These are phyloP conservation scores for Heliconius hortense DNA, from an alignment of 2,888 invertebrate species.

Conservation along the genomic window DNA sequence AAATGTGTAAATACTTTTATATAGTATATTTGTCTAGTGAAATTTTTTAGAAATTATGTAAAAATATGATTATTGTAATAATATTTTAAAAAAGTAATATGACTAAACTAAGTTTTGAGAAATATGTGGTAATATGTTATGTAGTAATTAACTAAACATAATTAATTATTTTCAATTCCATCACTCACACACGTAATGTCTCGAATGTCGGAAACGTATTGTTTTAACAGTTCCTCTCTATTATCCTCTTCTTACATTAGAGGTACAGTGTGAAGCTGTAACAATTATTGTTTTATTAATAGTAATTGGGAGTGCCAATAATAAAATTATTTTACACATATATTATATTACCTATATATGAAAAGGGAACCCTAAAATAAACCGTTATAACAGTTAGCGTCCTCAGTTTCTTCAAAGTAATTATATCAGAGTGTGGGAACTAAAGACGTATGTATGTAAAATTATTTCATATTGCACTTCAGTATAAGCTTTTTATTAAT, in stretches of 20 bases:
- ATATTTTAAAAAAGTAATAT: background rate
- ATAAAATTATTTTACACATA: background rate
- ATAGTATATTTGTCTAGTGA: too few species aligned
- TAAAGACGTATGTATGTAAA: constrained; percentile 23
- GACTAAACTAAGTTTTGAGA: background rate
- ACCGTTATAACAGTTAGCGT: constrained; percentile 47
- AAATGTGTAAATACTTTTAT: too few species aligned
- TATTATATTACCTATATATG: background rate
- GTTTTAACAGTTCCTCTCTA: too few species aligned
- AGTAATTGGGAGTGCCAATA: background rate
- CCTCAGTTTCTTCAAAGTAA: constrained; percentile 38
- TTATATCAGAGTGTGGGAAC: constrained; percentile 44
- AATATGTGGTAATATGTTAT: background rate
- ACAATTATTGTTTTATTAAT: too few species aligned
- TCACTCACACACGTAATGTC: too few species aligned
- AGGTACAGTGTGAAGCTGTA: too few species aligned
- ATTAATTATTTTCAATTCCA: too few species aligned
- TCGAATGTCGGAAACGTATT: too few species aligned
- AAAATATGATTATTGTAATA: background rate
- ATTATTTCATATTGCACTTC: constrained; percentile 33
- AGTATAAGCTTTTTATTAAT: constrained; percentile 5
- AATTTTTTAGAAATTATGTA: too few species aligned
- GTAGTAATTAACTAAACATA: too few species aligned
- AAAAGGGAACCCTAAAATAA: constrained; percentile 31
- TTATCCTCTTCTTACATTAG: too few species aligned